Evolutionary conservation across 2,113 vertebrate species (phyloP), one percentile per base, ranked within the genome.

Genomic region (Antigone vipio): DNA sequence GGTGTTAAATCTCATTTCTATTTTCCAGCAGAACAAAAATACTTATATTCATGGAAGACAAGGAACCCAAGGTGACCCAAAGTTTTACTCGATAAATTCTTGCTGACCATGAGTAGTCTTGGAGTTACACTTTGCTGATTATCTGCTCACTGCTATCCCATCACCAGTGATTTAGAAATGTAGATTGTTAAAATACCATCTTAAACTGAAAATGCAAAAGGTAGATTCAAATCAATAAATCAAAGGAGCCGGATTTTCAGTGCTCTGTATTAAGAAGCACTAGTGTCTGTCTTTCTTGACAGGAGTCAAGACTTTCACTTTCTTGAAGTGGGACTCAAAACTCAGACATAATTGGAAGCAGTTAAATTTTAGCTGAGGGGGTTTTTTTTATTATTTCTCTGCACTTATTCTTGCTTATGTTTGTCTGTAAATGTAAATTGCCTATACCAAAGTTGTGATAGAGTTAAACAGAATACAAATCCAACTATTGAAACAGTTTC

Each of bases 91-190:
- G 26, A 2, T 8, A 16, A 22, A 22, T 59, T 50, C 50, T 29
- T 12, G 6, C 12, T 12, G 18, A 5, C 8, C 12, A 1, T 0
- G 2, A 16, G 34, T 8, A 40, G 21, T 34, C 29, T 24, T 30
- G 34, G 34, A 29, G 12, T 50, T 20, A 7, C 0, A 6, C 5
- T 0, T 1, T 16, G 20, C 2, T 0, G 2, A 26, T 4, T n/a
- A 10, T 0, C 1, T 7, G 20, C 9, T 34, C 9, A 6, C 30
- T 15, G 6, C 24, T n/a, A 0, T 32, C 24, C 32, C 52, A 11
- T 5, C 42, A 32, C 12, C 14, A 4, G 21, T 22, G 9, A 13
- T 35, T 45, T 32, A 50, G 22, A 53, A 38, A 59, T 2, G 15
- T 18, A 6, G 5, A 0, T 23, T 59, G 18, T 47, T 63, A 35